Conservation (phyloP, 1,140 invertebrate species). For the Wasmannia auropunctata region DNA sequence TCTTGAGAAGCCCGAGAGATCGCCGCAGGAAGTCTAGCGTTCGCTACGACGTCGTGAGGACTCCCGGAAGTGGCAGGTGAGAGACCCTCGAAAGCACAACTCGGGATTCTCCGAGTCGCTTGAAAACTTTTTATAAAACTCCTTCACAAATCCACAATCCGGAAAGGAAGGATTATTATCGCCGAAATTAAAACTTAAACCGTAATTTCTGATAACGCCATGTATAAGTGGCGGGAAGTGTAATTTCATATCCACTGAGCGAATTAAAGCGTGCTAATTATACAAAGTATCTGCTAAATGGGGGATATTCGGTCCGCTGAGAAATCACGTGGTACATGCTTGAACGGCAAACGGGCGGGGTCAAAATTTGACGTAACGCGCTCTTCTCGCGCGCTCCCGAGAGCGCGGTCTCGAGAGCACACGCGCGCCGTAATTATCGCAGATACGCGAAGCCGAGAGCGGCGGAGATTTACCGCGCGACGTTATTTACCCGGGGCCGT, state of each 20-base stretch:
- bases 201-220: not conserved
- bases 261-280: not conserved
- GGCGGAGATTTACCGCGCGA: constrained; percentile 24
- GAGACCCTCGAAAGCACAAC: too few relatives aligned
- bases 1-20: constrained; percentile 68
- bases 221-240: not conserved
- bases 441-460: constrained; percentile 11
- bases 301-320: not conserved
- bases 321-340: not conserved
- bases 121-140: not conserved
- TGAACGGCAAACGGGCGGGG: not conserved
- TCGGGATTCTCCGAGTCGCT: not conserved
- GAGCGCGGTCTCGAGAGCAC: not conserved
- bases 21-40: constrained; percentile 74
- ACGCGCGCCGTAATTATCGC: constrained; percentile 20
- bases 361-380: constrained; percentile 26
- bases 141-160: too few relatives aligned
- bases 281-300: not conserved
- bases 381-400: not conserved
- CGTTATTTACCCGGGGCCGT: constrained; percentile 27
- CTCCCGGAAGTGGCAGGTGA: constrained; percentile 67
- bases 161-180: not conserved
- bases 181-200: not conserved
- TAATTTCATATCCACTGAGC: not conserved
- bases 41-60: constrained; percentile 76